These are phyloP conservation scores for Aricia artaxerxes DNA, from an alignment of 2,888 invertebrate species.

Conservation along the genomic window DNA sequence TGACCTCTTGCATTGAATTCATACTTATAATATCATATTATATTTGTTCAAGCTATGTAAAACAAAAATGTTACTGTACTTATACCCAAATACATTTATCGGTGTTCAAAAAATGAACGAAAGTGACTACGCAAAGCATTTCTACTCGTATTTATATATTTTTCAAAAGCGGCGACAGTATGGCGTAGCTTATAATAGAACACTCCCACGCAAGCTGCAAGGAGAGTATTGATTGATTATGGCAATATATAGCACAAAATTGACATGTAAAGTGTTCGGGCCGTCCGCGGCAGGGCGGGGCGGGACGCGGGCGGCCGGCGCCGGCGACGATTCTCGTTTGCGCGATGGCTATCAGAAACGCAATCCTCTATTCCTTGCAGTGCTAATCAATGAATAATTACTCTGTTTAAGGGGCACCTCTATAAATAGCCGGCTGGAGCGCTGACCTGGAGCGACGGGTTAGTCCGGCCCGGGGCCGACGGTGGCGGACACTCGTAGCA, in stretches of 20 bases:
- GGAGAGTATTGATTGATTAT: constrained; percentile 27
- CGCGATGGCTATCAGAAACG: constrained; percentile 78
- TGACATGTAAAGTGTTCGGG: constrained; percentile 32
- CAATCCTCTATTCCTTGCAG: constrained; percentile 80
- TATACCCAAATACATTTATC: neutral
- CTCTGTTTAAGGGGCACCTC: constrained; percentile 81
- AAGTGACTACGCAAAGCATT: neutral
- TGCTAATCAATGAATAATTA: constrained; percentile 82
- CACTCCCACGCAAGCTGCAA: constrained; percentile 25
- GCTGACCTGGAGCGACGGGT: constrained; percentile 81
- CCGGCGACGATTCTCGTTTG: constrained; percentile 75
- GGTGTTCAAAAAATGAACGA: neutral
- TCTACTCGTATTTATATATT: neutral
- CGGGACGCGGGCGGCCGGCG: constrained; percentile 54
- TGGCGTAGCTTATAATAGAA: constrained; percentile 7
- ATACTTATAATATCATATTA: too few species aligned
- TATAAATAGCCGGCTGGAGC: constrained; percentile 80
- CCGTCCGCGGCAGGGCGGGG: constrained; percentile 36
- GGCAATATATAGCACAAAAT: constrained; percentile 31
- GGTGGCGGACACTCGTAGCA: constrained; percentile 73
- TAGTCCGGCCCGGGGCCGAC: constrained; percentile 70
- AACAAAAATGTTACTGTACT: neutral
- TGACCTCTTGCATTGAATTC: too few species aligned
- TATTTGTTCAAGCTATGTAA: too few species aligned
- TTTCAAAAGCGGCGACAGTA: neutral